Conservation (phyloP, 2,113 vertebrate genomes). For the Lycaon pictus region DNA sequence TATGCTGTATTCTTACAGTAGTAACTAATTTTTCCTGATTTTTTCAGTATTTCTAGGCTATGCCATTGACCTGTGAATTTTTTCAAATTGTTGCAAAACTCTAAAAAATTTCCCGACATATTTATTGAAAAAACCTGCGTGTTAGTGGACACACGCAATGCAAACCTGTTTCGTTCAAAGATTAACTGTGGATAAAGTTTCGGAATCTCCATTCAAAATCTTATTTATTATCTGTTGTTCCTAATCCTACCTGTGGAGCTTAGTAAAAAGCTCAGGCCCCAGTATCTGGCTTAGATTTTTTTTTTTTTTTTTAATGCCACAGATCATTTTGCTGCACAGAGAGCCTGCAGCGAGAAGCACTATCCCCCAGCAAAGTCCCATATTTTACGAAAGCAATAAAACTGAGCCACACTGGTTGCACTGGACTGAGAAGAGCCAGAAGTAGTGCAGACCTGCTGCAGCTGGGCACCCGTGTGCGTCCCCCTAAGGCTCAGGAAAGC, state of each 20-base stretch:
- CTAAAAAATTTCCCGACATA: not conserved
- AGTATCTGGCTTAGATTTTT: not conserved
- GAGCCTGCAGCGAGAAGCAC: not conserved
- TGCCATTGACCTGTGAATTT: not conserved
- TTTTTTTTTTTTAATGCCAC: not conserved
- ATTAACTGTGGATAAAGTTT: not conserved
- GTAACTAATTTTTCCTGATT: not conserved
- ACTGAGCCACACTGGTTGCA: not conserved
- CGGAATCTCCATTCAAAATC: not conserved
- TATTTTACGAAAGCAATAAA: not conserved
- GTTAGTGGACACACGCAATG: not conserved
- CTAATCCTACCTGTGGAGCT: not conserved
- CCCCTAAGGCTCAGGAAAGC: not conserved
- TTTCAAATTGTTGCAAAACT: not conserved
- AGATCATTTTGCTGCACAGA: not conserved
- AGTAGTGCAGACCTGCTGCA: not conserved
- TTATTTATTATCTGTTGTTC: not conserved
- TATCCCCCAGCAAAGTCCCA: not conserved
- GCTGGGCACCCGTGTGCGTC: too few relatives aligned
- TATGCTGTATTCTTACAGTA: not conserved
- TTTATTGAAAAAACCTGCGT: not conserved
- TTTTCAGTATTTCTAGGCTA: not conserved
- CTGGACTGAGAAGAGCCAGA: not conserved
- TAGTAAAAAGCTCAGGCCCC: not conserved
- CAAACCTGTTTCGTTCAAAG: not conserved